A percentile compares a stretch with the other conserved stretches of the same genome.
Conservation (phyloP, 1,140 invertebrate species). For the Temnothorax nylanderi region DNA sequence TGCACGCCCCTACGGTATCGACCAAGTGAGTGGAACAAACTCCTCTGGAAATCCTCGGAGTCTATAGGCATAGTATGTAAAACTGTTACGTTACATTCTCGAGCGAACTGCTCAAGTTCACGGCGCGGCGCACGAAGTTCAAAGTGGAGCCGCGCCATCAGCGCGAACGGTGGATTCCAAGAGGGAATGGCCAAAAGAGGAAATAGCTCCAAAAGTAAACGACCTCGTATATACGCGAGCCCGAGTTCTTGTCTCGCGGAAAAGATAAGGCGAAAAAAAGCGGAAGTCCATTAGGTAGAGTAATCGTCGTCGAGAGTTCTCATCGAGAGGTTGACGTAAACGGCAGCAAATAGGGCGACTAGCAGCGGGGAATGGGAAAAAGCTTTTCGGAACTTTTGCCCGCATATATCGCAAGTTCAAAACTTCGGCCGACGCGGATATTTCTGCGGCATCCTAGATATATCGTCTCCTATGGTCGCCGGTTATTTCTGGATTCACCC, state of each 20-base stretch:
- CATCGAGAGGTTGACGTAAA: background rate
- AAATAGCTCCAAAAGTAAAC: background rate
- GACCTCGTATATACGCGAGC: background rate
- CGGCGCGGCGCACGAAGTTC: background rate
- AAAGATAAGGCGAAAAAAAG: background rate
- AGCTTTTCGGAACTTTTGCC: conserved; percentile 24
- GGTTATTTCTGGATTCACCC: conserved; percentile 54
- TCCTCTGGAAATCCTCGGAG: background rate
- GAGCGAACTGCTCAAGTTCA: background rate
- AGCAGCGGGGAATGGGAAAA: background rate
- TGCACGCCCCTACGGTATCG: background rate
- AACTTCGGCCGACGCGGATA: conserved; percentile 44
- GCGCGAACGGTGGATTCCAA: background rate
- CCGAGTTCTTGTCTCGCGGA: background rate
- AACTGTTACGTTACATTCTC: background rate
- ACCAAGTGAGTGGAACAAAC: conserved; percentile 10
- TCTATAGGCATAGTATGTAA: background rate
- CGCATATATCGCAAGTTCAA: conserved; percentile 35
- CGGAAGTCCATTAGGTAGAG: background rate
- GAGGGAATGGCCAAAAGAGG: background rate
- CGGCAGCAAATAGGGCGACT: background rate
- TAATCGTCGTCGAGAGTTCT: background rate
- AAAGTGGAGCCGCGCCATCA: background rate
- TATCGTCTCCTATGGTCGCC: conserved; percentile 47
- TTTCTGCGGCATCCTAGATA: conserved; percentile 50